Evolutionary conservation across 2,888 invertebrate genomes (phyloP).

Genomic region (Acanthacorydalis orientalis): DNA sequence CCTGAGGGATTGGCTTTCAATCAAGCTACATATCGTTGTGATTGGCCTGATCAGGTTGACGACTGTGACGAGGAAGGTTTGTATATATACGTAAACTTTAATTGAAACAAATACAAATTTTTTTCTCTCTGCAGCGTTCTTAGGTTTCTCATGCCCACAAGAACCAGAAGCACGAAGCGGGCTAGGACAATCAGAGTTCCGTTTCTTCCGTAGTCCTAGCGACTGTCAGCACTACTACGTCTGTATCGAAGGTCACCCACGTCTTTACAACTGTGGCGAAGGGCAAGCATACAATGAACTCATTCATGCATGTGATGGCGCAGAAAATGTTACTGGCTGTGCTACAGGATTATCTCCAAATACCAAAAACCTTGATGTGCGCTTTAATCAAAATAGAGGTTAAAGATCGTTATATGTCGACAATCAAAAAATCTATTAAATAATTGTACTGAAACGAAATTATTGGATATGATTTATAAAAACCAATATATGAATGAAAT

Average conservation of each 20-base stretch:
- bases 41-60: conserved; percentile 73
- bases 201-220: conserved; percentile 35
- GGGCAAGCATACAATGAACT: conserved; percentile 63
- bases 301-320: conserved; percentile 53
- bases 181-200: conserved; percentile 28
- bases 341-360: conserved; percentile 12
- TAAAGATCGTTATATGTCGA: no score
- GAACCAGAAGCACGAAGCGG: conserved; percentile 27
- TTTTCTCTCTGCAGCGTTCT: conserved; percentile 36
- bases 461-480: no score
- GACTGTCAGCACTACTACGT: conserved; percentile 68
- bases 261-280: conserved; percentile 58
- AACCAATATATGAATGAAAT: no score
- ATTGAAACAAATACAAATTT: neutral
- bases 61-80: conserved; percentile 68
- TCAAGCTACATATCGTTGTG: conserved; percentile 55
- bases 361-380: no score
- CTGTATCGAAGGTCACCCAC: conserved; percentile 56
- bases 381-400: no score
- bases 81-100: conserved; percentile 2
- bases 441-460: no score
- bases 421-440: no score
- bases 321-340: conserved; percentile 63
- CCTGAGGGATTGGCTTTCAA: conserved; percentile 73
- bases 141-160: conserved; percentile 68